Base-by-base conservation (phyloP, 1,140 invertebrate species). In the Bursaphelenchus mucronatus region DNA sequence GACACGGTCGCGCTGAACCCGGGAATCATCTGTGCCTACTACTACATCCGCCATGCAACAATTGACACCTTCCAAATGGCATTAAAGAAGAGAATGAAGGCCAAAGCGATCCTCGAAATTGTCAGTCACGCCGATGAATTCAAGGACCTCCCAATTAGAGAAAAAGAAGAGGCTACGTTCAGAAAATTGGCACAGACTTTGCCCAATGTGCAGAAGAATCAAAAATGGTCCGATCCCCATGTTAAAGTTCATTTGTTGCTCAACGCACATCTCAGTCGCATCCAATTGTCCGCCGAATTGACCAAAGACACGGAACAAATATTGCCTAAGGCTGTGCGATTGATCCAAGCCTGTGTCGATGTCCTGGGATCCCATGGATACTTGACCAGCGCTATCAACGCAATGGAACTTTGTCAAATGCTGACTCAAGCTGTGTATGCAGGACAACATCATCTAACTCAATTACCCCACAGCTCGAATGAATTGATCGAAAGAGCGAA, bases 361-460 rank as follows among this genome's bases (percentile, higher is more conserved):
- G 96, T 99, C 21, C 84, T 98, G n/a, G 76, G 73, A 5, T 76
- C 91, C 17, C 97, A 96, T 78, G 94, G 95, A 40, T 99, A 95
- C 95, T 83, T 98, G 13, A 89, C 90, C 0, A 95, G 95, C 0
- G 96, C 94, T 8, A 90, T 99, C 21, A 92, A 94, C 53, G 94
- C 95, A 73, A 99, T 99, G 96, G 95, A 98, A 84, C 83, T 99
- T 63, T 93, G 95, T 0, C 95, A 98, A 83, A 99, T 98, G 94
- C 90, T 95, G 0, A 97, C 95, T 0, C 96, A 99, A 84, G 94
- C 94, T 3, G 96, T 98, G 93, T 98, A 95, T 93, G 91, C 89
- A 63, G 97, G 96, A 82, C 95, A 98, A 82, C 94, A 92, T 0
- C 95, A 96, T 80, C 85, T 99, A 51, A 92, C 95, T 76, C 96